A percentile compares a stretch with the other conserved stretches of the same genome.
phyloP scores from a whole-genome alignment of 2,113 vertebrate species.

The Tympanuchus pallidicinctus region DNA sequence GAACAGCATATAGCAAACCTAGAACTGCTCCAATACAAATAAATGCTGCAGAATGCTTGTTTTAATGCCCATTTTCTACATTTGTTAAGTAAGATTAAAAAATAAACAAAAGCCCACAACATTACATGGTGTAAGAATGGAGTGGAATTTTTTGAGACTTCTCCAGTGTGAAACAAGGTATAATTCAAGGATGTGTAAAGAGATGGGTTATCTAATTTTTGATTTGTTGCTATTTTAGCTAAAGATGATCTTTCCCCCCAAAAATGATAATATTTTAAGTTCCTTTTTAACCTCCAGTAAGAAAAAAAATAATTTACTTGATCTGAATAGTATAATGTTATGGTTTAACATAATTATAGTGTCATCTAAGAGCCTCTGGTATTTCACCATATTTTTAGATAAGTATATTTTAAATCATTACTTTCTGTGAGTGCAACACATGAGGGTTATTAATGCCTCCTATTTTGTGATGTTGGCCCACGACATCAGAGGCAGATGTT shows the following conservation, averaged over 20 bases:
- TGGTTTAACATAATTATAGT: neutral
- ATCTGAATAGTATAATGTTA: neutral
- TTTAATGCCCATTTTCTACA: neutral
- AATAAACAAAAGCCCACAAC: too few species aligned
- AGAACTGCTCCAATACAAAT: neutral
- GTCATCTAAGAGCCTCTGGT: neutral
- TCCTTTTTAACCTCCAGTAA: neutral
- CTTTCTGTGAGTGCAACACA: rapidly evolving
- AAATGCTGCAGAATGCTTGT: neutral
- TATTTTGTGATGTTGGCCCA: too few species aligned
- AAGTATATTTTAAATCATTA: neutral
- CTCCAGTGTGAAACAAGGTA: neutral
- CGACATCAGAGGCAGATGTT: too few species aligned
- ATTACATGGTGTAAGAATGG: neutral
- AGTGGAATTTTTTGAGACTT: neutral
- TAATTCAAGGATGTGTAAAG: neutral
- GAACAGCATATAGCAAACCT: neutral
- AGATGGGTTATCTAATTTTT: neutral
- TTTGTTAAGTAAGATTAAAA: neutral
- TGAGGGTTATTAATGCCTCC: too few species aligned
- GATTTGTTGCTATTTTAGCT: neutral
- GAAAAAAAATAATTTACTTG: neutral
- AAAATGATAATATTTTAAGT: neutral
- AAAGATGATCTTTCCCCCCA: rapidly evolving
- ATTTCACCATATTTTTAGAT: neutral